Conservation (phyloP, 2,888 invertebrate genomes). For the Campoplex capitator region DNA sequence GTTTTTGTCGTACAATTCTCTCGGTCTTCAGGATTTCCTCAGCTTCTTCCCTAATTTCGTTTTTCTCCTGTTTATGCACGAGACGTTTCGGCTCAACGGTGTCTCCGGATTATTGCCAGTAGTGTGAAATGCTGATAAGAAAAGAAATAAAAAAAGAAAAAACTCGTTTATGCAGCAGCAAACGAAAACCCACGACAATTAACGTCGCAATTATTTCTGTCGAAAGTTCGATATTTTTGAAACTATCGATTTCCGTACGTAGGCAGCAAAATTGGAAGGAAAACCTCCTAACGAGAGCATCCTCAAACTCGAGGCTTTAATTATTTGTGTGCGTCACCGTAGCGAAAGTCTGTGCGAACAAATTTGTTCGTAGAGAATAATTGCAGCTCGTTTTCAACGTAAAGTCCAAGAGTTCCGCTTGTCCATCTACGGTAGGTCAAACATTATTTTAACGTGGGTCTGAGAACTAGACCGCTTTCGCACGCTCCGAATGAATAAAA, state of each 20-base stretch:
- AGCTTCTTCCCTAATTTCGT: constrained; percentile 1
- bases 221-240: neutral
- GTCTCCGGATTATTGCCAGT: neutral
- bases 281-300: constrained; percentile 5
- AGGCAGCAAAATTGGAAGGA: neutral
- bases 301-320: constrained; percentile 36
- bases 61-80: constrained; percentile 17
- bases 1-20: constrained; percentile 45
- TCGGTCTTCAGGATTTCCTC: constrained; percentile 17
- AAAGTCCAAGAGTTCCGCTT: neutral
- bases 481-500: constrained; percentile 32
- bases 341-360: constrained; percentile 50
- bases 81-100: constrained; percentile 1
- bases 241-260: neutral
- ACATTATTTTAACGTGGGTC: neutral
- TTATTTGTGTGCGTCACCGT: constrained; percentile 60
- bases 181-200: neutral
- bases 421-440: constrained; percentile 3
- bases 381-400: constrained; percentile 37
- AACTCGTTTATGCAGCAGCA: neutral
- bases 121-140: neutral
- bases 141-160: neutral
- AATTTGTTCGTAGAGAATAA: constrained; percentile 63
- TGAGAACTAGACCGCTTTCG: constrained; percentile 25
- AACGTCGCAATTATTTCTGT: neutral